Evolutionary conservation across 2,797 vertebrate species (phyloP).

Genomic region (Catostomus latipinnis): DNA sequence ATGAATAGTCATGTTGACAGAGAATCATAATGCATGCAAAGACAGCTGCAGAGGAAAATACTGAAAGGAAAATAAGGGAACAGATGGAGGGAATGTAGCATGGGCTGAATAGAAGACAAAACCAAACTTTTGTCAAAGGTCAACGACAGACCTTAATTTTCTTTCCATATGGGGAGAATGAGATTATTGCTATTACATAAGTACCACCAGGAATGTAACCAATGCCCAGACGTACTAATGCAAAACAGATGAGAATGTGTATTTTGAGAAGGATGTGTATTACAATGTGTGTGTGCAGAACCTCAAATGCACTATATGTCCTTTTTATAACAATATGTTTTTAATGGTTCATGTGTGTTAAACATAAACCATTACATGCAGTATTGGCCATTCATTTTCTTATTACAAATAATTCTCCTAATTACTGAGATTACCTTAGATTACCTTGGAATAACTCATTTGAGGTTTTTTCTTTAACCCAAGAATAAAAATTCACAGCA

Average conservation of each 20-base stretch:
- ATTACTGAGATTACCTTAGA: not conserved
- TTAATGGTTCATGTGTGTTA: not conserved
- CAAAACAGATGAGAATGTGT: slow-evolving; percentile 46
- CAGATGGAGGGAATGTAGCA: slow-evolving; percentile 17
- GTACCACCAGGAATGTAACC: slow-evolving; percentile 41
- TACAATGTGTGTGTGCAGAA: not conserved
- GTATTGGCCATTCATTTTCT: not conserved
- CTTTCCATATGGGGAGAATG: slow-evolving; percentile 27
- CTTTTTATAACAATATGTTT: not conserved
- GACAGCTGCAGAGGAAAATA: not conserved
- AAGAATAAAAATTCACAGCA: no score
- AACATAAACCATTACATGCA: not conserved
- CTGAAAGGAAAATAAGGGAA: not conserved
- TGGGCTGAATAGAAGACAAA: slow-evolving; percentile 14
- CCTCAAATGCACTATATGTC: not conserved
- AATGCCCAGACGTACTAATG: slow-evolving; percentile 31
- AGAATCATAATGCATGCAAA: not conserved
- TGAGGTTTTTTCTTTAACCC: no score
- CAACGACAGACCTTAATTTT: slow-evolving; percentile 37
- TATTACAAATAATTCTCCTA: not conserved
- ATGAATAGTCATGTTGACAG: not conserved
- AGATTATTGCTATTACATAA: slow-evolving; percentile 40
- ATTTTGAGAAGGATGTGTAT: not conserved
- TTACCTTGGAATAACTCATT: not conserved
- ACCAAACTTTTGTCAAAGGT: slow-evolving; percentile 16